Evolutionary conservation across 37 sponge, comb jelly and placozoan genomes (phyloP).

Genomic region (Amphimedon queenslandica): DNA sequence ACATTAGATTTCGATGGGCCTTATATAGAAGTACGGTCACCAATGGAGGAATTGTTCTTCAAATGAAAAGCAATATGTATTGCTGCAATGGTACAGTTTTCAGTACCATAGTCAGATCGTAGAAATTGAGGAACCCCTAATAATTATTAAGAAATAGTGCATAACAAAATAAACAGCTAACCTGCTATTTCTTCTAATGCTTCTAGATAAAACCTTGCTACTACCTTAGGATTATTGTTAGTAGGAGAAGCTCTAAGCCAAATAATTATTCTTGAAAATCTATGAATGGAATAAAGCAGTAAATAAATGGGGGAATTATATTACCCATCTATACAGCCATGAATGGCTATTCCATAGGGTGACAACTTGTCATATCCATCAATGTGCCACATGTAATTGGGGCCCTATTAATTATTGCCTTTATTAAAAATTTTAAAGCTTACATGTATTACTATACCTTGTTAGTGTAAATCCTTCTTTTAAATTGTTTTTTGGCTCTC

Average conservation of each 20-base stretch:
- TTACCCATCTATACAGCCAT: conserved; percentile 23
- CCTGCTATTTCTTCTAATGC: conserved; percentile 20
- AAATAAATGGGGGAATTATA: neutral
- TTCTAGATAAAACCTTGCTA: conserved; percentile 28
- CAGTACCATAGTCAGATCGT: conserved; percentile 40
- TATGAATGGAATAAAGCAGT: neutral
- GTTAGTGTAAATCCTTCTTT: conserved; percentile 12
- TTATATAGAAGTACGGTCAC: conserved; percentile 40
- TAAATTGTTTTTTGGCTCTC: conserved; percentile 5
- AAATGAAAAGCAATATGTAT: conserved; percentile 23
- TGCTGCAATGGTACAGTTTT: conserved; percentile 24
- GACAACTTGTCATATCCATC: conserved; percentile 27
- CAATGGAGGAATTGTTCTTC: conserved; percentile 11
- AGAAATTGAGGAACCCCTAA: conserved; percentile 38
- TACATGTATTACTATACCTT: conserved; percentile 7
- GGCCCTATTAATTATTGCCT: conserved; percentile 3
- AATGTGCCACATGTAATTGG: conserved; percentile 19
- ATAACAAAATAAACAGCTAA: neutral
- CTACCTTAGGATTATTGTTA: conserved; percentile 32
- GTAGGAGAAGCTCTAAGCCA: conserved; percentile 35
- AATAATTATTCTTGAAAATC: conserved; percentile 19
- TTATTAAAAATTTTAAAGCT: neutral
- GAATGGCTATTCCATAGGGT: conserved; percentile 16
- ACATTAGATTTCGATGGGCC: conserved; percentile 33
- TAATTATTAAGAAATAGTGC: neutral